A percentile compares a stretch with the other conserved stretches of the same genome.
Evolutionary conservation across 23 tunicate genomes (phyloP).

Genomic region (Clavelina lepadiformis): DNA sequence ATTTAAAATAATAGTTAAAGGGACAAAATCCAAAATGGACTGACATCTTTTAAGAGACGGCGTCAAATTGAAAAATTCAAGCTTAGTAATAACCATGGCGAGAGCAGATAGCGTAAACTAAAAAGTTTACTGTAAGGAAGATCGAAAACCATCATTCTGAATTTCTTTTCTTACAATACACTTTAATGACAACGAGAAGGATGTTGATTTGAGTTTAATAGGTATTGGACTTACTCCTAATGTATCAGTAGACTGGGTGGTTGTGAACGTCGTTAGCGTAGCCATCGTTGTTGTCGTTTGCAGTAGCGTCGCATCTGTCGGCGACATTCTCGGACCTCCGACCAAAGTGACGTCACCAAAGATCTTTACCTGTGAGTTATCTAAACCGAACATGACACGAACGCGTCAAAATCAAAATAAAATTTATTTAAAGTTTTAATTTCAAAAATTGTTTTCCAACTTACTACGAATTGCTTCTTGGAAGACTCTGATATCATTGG

Average conservation of each 20-base stretch:
- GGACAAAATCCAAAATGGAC: too few species aligned
- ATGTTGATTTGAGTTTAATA: too few species aligned
- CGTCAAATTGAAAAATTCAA: too few species aligned
- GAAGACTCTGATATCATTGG: conserved; percentile 69
- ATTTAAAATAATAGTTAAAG: too few species aligned
- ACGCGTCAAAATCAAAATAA: conserved; percentile 2
- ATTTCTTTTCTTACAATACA: too few species aligned
- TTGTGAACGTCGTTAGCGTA: conserved; percentile 52
- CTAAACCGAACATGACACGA: conserved; percentile 3
- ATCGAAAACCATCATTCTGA: too few species aligned
- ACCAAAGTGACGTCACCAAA: conserved; percentile 52
- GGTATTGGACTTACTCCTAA: too few species aligned
- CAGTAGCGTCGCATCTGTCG: conserved; percentile 32
- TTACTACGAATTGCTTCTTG: conserved; percentile 40
- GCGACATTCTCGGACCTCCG: conserved; percentile 12
- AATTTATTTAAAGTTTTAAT: neutral
- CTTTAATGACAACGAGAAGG: too few species aligned
- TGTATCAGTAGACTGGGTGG: conserved; percentile 29
- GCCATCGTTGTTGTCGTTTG: conserved; percentile 70
- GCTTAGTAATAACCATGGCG: too few species aligned
- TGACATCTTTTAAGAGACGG: too few species aligned
- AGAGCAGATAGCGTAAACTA: too few species aligned
- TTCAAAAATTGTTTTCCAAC: neutral
- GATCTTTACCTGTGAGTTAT: conserved; percentile 28
- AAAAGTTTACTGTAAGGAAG: too few species aligned